phyloP scores from a whole-genome alignment of 2,888 invertebrate species.

The Mamestra brassicae region DNA sequence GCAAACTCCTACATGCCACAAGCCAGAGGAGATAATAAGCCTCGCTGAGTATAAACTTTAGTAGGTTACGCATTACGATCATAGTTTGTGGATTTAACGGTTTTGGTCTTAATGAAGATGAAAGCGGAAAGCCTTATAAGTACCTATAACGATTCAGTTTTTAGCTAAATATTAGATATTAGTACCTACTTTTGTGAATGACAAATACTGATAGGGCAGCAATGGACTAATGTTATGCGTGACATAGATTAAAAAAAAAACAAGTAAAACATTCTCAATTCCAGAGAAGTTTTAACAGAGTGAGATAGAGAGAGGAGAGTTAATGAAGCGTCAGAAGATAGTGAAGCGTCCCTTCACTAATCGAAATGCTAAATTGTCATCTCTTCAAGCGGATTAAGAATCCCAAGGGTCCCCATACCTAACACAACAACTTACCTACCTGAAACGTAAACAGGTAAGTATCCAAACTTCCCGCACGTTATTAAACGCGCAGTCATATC shows the following conservation, averaged over 20 bases:
- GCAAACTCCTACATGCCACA: constrained; percentile 43
- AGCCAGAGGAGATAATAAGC: constrained; percentile 45
- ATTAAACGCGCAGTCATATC: constrained; percentile 72
- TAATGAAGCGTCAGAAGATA: constrained; percentile 4
- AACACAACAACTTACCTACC: constrained; percentile 28
- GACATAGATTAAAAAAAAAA: too few relatives aligned
- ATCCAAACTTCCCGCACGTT: constrained; percentile 57
- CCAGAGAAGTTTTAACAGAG: background rate
- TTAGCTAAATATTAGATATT: too few relatives aligned
- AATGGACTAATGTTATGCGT: too few relatives aligned
- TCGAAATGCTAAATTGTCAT: constrained; percentile 43
- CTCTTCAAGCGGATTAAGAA: constrained; percentile 34
- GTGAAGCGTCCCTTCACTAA: constrained; percentile 18
- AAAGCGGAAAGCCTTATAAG: background rate
- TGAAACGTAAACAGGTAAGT: constrained; percentile 49
- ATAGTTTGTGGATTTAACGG: constrained; percentile 21
- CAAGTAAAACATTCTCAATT: background rate
- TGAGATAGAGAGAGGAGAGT: too few relatives aligned
- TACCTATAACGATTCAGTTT: too few relatives aligned
- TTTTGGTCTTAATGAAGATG: constrained; percentile 7
- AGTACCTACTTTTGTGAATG: too few relatives aligned
- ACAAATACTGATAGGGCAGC: too few relatives aligned
- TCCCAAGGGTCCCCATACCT: constrained; percentile 27
- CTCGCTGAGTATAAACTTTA: constrained; percentile 18
- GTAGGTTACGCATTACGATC: constrained; percentile 21